phyloP scores from a whole-genome alignment of 2,888 invertebrate species.

The Pandemis heparana region DNA sequence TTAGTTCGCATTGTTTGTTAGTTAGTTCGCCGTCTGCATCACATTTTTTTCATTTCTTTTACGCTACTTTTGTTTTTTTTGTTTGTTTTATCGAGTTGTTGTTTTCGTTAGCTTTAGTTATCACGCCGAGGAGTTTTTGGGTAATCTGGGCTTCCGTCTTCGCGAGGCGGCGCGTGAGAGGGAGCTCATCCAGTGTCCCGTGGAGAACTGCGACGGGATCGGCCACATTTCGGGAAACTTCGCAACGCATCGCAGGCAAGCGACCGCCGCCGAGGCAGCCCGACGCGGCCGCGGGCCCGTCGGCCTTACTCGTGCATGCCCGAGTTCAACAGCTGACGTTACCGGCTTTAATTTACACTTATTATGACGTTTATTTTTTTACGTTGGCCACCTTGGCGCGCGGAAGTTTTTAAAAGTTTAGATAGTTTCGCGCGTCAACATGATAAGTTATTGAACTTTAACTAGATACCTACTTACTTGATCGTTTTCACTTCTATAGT shows the following conservation, averaged over 20 bases:
- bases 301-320: slow-evolving; percentile 57
- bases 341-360: slow-evolving; percentile 86
- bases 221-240: slow-evolving; percentile 96
- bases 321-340: slow-evolving; percentile 87
- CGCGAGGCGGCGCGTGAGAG: slow-evolving; percentile 85
- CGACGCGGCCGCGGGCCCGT: background rate
- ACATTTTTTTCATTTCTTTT: slow-evolving; percentile 48
- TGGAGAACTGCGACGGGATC: slow-evolving; percentile 92
- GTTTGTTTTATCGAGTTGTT: slow-evolving; percentile 46
- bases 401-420: slow-evolving; percentile 19
- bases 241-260: slow-evolving; percentile 95
- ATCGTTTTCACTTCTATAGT: slow-evolving; percentile 3
- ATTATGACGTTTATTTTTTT: slow-evolving; percentile 15
- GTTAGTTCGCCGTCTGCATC: slow-evolving; percentile 39
- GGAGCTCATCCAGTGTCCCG: slow-evolving; percentile 93
- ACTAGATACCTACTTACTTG: background rate
- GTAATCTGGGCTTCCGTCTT: slow-evolving; percentile 81
- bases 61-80: slow-evolving; percentile 47
- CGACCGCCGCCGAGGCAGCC: slow-evolving; percentile 51
- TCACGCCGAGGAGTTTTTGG: slow-evolving; percentile 75
- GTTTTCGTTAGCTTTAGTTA: slow-evolving; percentile 61
- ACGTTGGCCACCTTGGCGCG: slow-evolving; percentile 14
- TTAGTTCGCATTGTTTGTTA: slow-evolving; percentile 43
- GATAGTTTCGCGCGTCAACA: slow-evolving; percentile 26
- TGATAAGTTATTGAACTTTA: slow-evolving; percentile 2